Evolutionary conservation across 1,140 invertebrate species (phyloP).

Genomic region (Leptestheria dahalacensis): DNA sequence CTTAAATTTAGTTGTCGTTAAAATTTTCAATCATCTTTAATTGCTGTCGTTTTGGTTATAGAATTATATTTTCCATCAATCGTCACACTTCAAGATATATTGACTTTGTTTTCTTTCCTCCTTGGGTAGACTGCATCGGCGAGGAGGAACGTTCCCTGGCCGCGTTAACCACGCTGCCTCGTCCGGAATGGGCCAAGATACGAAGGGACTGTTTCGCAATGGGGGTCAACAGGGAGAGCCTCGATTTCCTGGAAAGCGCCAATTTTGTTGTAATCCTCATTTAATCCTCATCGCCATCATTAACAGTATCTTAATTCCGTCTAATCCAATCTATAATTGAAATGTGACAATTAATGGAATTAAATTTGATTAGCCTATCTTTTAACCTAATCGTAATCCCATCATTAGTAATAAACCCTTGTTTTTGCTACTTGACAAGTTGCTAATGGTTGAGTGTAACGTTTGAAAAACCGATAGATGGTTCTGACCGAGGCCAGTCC

Average conservation of each 20-base stretch:
- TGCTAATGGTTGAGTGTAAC: constrained; percentile 11
- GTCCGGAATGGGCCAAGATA: constrained; percentile 32
- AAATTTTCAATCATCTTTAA: too few species aligned
- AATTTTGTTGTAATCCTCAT: constrained; percentile 30
- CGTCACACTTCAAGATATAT: too few species aligned
- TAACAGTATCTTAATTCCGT: not conserved
- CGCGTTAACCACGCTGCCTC: constrained; percentile 31
- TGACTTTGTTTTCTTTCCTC: too few species aligned
- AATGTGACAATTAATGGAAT: too few species aligned
- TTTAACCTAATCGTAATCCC: too few species aligned
- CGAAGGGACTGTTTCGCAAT: constrained; percentile 27
- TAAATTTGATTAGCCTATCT: too few species aligned
- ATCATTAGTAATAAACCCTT: too few species aligned
- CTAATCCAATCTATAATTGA: too few species aligned
- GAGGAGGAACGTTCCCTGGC: constrained; percentile 28
- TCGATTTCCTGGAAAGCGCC: constrained; percentile 31
- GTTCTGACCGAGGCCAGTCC: constrained; percentile 26
- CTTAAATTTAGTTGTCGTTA: too few species aligned
- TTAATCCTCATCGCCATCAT: not conserved
- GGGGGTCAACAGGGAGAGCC: constrained; percentile 32
- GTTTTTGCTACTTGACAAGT: not conserved
- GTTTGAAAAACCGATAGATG: constrained; percentile 27
- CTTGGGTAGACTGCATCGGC: too few species aligned
- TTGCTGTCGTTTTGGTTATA: too few species aligned
- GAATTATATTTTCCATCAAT: too few species aligned